These are phyloP conservation scores for Pseudorhiza aurosa DNA, from an alignment of 30 jellyfish, hydroid and myxozoan species.

Conservation along the genomic window DNA sequence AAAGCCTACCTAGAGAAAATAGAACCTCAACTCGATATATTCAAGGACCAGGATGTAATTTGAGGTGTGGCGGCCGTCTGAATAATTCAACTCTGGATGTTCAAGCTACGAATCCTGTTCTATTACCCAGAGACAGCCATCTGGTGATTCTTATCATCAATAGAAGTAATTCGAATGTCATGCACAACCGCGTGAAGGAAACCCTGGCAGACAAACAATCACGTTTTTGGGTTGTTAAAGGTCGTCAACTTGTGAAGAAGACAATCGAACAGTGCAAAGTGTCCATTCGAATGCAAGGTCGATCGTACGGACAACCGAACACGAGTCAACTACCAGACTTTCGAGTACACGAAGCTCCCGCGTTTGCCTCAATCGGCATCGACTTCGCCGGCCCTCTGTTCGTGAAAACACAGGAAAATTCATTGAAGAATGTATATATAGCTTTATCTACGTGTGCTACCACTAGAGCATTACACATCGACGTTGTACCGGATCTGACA, in stretches of 20 bases:
- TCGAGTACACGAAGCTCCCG: slow-evolving; percentile 16
- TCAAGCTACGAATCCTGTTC: slow-evolving; percentile 9
- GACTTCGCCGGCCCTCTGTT: slow-evolving; percentile 54
- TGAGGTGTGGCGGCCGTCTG: slow-evolving; percentile 23
- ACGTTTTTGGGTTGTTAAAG: slow-evolving; percentile 53
- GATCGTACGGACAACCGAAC: slow-evolving; percentile 3
- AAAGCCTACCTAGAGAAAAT: not conserved
- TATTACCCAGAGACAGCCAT: not conserved
- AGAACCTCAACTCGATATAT: slow-evolving; percentile 1
- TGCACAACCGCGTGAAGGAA: slow-evolving; percentile 20
- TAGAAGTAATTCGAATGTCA: slow-evolving; percentile 19
- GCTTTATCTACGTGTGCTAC: slow-evolving; percentile 27
- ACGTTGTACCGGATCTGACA: slow-evolving; percentile 19
- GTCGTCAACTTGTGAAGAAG: slow-evolving; percentile 48
- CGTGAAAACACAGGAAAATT: not conserved
- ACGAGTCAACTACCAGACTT: slow-evolving; percentile 22
- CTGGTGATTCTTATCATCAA: not conserved
- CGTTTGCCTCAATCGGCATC: slow-evolving; percentile 22
- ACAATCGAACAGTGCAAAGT: not conserved
- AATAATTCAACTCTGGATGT: slow-evolving; percentile 21
- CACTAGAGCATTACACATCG: not conserved
- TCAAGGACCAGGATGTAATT: slow-evolving; percentile 18
- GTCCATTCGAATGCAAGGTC: slow-evolving; percentile 32
- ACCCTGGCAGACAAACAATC: slow-evolving; percentile 55
- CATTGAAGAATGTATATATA: slow-evolving; percentile 8